These are phyloP conservation scores for Tinamus major DNA, from an alignment of 2,797 vertebrate species.

Conservation along the genomic window DNA sequence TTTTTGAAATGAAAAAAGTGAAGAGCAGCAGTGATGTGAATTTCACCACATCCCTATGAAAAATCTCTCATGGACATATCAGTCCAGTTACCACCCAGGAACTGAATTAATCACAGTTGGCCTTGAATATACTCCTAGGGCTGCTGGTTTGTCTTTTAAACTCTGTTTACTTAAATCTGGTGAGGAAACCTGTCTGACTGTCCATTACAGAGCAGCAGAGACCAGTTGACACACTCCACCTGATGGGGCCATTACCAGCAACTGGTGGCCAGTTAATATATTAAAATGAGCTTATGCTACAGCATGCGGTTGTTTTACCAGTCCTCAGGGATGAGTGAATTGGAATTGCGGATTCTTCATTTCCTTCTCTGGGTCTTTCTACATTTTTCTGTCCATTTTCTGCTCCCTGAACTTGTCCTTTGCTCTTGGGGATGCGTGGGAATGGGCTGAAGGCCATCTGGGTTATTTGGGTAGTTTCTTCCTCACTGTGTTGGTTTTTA, in stretches of 20 bases:
- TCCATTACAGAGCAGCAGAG: background rate
- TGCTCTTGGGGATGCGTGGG: background rate
- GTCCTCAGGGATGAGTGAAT: background rate
- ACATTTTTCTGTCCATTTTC: background rate
- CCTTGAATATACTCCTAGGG: background rate
- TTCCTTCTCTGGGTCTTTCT: background rate
- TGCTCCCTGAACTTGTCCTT: background rate
- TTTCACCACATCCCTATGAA: background rate
- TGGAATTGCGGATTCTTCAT: slow-evolving; percentile 60
- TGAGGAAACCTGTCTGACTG: slow-evolving; percentile 6
- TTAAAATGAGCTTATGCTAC: slow-evolving; percentile 65
- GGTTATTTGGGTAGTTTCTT: background rate
- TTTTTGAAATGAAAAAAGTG: slow-evolving; percentile 1
- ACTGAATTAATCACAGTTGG: background rate
- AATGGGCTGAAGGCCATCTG: background rate
- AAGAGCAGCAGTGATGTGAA: background rate
- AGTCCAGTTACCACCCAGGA: background rate
- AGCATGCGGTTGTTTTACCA: slow-evolving; percentile 50
- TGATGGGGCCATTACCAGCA: background rate
- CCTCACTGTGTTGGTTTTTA: background rate
- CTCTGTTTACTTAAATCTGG: slow-evolving; percentile 5
- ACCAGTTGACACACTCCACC: background rate
- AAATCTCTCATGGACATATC: background rate
- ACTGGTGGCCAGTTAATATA: slow-evolving; percentile 16
- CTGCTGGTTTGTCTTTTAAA: slow-evolving; percentile 32